A percentile compares a stretch with the other conserved stretches of the same genome.
These are phyloP conservation scores for Corythornis cristatus DNA, from an alignment of 2,113 vertebrate genomes.

Conservation along the genomic window DNA sequence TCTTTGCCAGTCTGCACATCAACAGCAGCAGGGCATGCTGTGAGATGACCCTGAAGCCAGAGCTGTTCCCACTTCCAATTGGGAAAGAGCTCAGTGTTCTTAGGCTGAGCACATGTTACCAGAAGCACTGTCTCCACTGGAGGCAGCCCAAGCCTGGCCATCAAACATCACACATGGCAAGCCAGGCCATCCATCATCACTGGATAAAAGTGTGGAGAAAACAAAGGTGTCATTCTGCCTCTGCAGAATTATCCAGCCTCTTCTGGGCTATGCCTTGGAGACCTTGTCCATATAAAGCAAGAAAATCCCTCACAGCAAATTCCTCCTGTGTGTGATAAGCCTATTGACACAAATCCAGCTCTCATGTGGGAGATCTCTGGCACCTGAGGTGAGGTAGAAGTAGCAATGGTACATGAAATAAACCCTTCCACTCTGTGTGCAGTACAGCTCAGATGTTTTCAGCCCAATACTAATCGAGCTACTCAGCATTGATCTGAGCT, in stretches of 20 bases:
- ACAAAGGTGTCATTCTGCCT: neutral
- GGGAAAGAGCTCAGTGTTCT: neutral
- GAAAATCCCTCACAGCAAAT: neutral
- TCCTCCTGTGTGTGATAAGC: neutral
- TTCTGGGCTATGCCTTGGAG: neutral
- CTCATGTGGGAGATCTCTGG: neutral
- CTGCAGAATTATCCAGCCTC: neutral
- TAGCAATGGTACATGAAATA: neutral
- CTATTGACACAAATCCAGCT: constrained; percentile 28
- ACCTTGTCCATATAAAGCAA: neutral
- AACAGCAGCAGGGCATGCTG: neutral
- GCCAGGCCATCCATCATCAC: neutral
- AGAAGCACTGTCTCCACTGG: neutral
- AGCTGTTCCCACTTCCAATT: neutral
- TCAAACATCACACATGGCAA: neutral
- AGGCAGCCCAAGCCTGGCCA: neutral
- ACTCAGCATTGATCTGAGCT: neutral
- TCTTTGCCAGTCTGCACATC: neutral
- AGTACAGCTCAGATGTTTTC: neutral
- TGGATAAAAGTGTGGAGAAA: neutral
- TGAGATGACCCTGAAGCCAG: neutral
- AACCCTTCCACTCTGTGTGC: neutral
- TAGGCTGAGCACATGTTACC: neutral
- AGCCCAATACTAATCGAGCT: neutral
- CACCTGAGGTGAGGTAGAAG: neutral